Evolutionary conservation across 2,888 invertebrate genomes (phyloP).

Genomic region (Drosophila nr. perissopoda): DNA sequence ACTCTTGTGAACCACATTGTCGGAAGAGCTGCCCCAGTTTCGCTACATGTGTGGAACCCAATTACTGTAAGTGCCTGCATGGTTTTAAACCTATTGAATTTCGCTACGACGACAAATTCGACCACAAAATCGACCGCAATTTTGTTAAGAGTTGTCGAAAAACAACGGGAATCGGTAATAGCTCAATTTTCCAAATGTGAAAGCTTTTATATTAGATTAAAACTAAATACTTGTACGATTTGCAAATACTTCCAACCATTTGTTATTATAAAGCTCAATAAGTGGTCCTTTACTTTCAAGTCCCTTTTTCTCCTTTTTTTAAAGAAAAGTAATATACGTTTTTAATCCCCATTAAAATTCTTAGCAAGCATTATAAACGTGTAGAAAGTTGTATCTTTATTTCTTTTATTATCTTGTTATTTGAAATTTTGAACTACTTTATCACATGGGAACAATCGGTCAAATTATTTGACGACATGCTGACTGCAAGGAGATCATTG

Average conservation of each 20-base stretch:
- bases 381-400: background rate
- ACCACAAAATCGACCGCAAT: no score
- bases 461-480: background rate
- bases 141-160: background rate
- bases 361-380: background rate
- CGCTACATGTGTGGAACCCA: conserved; percentile 66
- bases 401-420: background rate
- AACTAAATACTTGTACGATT: background rate
- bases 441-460: background rate
- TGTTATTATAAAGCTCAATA: background rate
- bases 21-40: conserved; percentile 57
- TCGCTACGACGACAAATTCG: no score
- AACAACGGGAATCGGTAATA: no score
- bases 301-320: background rate
- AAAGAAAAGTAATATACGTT: background rate
- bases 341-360: background rate
- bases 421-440: background rate
- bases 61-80: conserved; percentile 69
- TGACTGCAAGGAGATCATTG: background rate
- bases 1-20: conserved; percentile 56
- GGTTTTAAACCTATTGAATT: no score
- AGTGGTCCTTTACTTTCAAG: background rate
- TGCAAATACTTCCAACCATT: background rate
- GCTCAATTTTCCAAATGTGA: background rate
- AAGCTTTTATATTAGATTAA: background rate